Conservation (phyloP, 2,797 vertebrate species). For the Poecilia velifera region DNA sequence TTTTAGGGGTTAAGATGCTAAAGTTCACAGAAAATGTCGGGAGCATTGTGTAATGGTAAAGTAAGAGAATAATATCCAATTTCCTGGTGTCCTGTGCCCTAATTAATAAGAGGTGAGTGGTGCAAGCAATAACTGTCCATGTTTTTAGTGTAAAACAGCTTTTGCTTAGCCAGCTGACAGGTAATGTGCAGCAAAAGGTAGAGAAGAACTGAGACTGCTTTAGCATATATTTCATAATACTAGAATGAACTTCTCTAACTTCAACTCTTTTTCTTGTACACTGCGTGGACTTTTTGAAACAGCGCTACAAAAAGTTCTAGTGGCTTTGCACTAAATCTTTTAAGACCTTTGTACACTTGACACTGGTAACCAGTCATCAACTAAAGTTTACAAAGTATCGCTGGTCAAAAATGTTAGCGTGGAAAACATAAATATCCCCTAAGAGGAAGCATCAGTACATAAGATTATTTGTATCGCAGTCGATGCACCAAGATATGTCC, state of each 20-base stretch:
- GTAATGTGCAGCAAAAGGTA: not conserved
- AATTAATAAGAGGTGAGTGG: not conserved
- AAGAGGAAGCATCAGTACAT: constrained; percentile 10
- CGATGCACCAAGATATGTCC: constrained; percentile 28
- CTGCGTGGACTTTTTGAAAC: not conserved
- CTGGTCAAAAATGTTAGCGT: not conserved
- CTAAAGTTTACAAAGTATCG: not conserved
- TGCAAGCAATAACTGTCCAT: not conserved
- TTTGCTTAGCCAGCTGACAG: not conserved
- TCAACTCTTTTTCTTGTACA: not conserved
- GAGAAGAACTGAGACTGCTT: not conserved
- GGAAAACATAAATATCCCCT: constrained; percentile 1
- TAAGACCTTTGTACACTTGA: not conserved
- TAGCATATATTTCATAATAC: not conserved
- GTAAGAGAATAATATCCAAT: not conserved
- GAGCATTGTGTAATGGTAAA: not conserved
- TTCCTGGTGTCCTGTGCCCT: not conserved
- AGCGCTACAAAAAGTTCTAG: not conserved
- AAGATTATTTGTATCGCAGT: constrained; percentile 21
- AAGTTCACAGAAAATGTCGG: not conserved
- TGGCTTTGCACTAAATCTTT: not conserved
- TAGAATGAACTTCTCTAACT: not conserved
- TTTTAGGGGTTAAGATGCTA: not conserved
- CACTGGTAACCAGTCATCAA: not conserved
- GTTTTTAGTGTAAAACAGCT: not conserved